Evolutionary conservation across 2,113 vertebrate genomes (phyloP).

Genomic region (Ivindomyrus marchei): DNA sequence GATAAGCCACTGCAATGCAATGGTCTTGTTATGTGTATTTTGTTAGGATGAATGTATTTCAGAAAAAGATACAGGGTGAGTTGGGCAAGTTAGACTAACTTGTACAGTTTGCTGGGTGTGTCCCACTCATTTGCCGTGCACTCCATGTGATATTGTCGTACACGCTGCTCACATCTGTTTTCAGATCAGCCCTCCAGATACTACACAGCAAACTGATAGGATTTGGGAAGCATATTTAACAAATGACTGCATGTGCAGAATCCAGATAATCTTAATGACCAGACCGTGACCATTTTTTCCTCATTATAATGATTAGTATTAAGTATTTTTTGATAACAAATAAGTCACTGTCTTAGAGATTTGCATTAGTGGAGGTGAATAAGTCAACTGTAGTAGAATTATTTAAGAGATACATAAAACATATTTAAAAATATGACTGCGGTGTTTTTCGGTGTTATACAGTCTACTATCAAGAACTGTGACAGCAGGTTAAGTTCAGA

Average conservation of each 20-base stretch:
- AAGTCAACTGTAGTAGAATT: background rate
- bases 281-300: background rate
- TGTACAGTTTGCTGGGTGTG: background rate
- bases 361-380: background rate
- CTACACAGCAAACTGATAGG: background rate
- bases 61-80: background rate
- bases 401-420: background rate
- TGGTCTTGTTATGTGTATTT: background rate
- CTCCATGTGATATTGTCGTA: background rate
- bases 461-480: background rate
- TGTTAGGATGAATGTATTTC: background rate
- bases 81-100: background rate
- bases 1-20: background rate
- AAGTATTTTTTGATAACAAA: background rate
- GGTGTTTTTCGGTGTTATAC: background rate
- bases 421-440: background rate
- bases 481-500: background rate
- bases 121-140: background rate
- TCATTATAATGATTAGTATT: background rate
- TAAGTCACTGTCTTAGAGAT: background rate
- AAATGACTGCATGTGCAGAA: background rate
- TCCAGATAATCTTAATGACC: background rate
- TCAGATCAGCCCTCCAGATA: background rate
- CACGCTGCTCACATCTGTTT: background rate
- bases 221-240: background rate